Percentiles rank a stretch among this genome's conserved stretches.
Conservation (phyloP, 2,113 vertebrate species). For the Chaenocephalus aceratus region DNA sequence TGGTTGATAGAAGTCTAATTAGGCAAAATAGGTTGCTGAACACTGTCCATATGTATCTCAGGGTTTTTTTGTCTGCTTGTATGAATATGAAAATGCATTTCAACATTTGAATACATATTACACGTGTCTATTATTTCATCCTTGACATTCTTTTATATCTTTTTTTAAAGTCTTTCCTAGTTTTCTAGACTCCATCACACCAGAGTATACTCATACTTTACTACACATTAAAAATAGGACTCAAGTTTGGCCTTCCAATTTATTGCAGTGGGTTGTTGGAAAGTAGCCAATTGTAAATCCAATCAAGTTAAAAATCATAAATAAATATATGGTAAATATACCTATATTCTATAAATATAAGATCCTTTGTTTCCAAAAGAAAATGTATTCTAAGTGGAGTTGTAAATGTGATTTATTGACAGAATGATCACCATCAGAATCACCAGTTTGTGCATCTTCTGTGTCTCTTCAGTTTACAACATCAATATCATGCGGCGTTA, state of each 20-base stretch:
- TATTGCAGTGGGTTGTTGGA: neutral
- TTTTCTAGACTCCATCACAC: neutral
- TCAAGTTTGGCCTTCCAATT: neutral
- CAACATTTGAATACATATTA: too few relatives aligned
- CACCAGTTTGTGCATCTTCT: constrained; percentile 50
- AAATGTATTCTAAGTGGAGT: constrained; percentile 12
- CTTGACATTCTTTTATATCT: neutral
- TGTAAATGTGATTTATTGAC: constrained; percentile 78
- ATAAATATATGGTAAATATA: neutral
- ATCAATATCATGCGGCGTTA: constrained; percentile 73
- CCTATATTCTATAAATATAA: neutral
- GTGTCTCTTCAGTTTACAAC: constrained; percentile 63
- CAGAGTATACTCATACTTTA: neutral
- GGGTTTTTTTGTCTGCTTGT: too few relatives aligned
- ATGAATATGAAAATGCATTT: neutral
- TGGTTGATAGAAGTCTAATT: neutral
- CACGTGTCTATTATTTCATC: neutral
- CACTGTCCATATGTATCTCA: too few relatives aligned
- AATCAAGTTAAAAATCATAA: neutral
- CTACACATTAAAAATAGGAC: neutral
- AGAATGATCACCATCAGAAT: constrained; percentile 53
- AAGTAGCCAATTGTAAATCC: neutral
- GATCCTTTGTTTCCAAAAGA: neutral
- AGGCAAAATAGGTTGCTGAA: too few relatives aligned
- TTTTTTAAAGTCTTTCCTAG: neutral